Conservation (phyloP, 2,113 vertebrate genomes). For the Elgaria multicarinata region DNA sequence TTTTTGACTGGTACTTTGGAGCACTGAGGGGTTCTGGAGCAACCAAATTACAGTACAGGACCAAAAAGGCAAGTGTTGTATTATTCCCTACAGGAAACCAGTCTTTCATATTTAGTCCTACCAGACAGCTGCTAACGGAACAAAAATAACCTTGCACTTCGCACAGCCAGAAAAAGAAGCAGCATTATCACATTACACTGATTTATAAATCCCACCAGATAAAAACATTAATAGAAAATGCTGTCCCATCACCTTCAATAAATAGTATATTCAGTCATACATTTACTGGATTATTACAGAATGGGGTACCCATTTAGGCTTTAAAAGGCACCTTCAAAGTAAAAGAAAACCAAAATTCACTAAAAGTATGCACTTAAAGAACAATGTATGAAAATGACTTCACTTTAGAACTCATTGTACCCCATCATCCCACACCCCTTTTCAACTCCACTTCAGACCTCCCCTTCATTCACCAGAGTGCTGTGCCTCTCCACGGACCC, state of each 20-base stretch:
- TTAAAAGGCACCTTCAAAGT: background rate
- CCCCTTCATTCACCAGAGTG: too few species aligned
- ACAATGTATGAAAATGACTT: background rate
- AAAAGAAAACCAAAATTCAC: background rate
- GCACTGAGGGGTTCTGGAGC: rapidly evolving
- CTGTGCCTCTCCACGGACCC: too few species aligned
- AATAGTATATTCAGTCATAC: background rate
- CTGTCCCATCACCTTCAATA: constrained; percentile 33
- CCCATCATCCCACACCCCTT: rapidly evolving
- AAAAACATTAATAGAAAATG: constrained; percentile 42
- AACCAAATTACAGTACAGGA: background rate
- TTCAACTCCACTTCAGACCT: background rate
- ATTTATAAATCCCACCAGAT: background rate
- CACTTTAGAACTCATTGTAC: background rate
- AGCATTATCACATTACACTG: constrained; percentile 7
- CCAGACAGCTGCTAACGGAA: constrained; percentile 49
- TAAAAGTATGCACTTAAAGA: background rate
- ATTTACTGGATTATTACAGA: constrained; percentile 37
- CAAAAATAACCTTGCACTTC: constrained; percentile 35
- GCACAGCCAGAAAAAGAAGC: background rate
- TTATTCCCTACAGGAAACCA: constrained; percentile 46
- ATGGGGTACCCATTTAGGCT: background rate
- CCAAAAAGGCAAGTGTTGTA: constrained; percentile 1
- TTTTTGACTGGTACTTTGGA: background rate
- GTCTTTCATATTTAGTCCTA: constrained; percentile 26